Percentiles rank a stretch among this genome's conserved stretches.
phyloP scores from a whole-genome alignment of 2,113 vertebrate species.

The Passer montanus region DNA sequence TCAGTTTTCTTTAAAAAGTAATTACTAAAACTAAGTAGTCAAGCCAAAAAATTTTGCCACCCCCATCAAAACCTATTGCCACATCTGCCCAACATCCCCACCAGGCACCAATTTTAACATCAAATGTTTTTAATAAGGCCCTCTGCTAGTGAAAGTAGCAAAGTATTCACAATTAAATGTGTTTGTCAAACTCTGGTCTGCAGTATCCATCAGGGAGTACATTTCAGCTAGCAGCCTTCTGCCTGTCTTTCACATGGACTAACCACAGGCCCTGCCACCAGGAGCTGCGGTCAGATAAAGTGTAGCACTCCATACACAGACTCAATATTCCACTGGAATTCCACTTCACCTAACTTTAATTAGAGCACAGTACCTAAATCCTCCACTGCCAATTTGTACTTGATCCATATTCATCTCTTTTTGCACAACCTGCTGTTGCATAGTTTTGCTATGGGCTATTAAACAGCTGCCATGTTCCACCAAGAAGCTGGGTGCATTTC shows the following conservation, averaged over 20 bases:
- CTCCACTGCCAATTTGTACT: slow-evolving; percentile 36
- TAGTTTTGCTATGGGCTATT: slow-evolving; percentile 60
- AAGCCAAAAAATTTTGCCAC: not conserved
- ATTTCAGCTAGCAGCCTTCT: not conserved
- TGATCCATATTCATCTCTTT: slow-evolving; percentile 54
- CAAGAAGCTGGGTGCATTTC: slow-evolving; percentile 42
- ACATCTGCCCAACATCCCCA: not conserved
- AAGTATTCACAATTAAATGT: not conserved
- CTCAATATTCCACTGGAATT: not conserved
- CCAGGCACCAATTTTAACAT: not conserved
- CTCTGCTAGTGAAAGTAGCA: not conserved
- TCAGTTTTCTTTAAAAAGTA: not conserved
- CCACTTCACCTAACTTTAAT: slow-evolving; percentile 4
- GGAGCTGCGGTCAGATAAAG: not conserved
- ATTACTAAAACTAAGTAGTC: not conserved
- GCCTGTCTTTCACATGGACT: not conserved
- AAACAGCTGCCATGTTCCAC: slow-evolving; percentile 62
- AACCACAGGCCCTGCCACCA: not conserved
- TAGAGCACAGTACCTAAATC: slow-evolving; percentile 22
- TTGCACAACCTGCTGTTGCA: slow-evolving; percentile 37
- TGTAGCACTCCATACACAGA: not conserved
- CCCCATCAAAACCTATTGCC: not conserved
- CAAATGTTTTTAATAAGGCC: slow-evolving; percentile 17
- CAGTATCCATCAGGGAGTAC: not conserved
- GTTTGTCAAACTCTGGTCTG: not conserved